These are phyloP conservation scores for Tuberolachnus salignus DNA, from an alignment of 2,888 invertebrate species.

Conservation along the genomic window DNA sequence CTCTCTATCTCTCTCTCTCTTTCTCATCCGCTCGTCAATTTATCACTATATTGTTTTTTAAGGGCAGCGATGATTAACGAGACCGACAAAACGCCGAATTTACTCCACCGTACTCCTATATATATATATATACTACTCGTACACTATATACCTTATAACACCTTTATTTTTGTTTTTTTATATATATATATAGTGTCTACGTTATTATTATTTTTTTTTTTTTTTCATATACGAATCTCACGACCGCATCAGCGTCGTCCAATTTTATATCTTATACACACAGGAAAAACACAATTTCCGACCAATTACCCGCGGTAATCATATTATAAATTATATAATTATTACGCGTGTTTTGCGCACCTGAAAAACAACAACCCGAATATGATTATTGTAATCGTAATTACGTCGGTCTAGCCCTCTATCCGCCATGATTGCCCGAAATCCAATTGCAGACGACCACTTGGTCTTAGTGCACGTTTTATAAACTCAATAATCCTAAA, in stretches of 20 bases:
- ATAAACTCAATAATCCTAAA: too few relatives aligned
- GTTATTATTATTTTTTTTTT: not conserved
- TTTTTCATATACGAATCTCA: not conserved
- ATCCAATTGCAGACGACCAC: too few relatives aligned
- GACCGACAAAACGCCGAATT: slow-evolving; percentile 13
- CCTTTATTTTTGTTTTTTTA: too few relatives aligned
- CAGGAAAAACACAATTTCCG: slow-evolving; percentile 34
- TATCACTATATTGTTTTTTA: slow-evolving; percentile 19
- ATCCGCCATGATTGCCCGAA: too few relatives aligned
- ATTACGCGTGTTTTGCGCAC: slow-evolving; percentile 10
- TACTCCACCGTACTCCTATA: not conserved
- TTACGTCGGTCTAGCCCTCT: not conserved
- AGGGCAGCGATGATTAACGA: slow-evolving; percentile 27
- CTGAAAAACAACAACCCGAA: not conserved
- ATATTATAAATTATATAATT: slow-evolving; percentile 3
- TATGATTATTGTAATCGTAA: not conserved
- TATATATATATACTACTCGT: not conserved
- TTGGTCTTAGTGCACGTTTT: too few relatives aligned
- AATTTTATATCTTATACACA: not conserved
- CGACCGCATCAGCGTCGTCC: not conserved
- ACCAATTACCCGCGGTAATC: slow-evolving; percentile 21
- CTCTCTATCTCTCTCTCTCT: not conserved
- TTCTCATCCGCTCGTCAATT: not conserved
- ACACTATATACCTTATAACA: too few relatives aligned
- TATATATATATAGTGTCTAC: too few relatives aligned